Base-by-base conservation (phyloP, 2,888 invertebrate genomes). In the Neocrepidodera transversa region DNA sequence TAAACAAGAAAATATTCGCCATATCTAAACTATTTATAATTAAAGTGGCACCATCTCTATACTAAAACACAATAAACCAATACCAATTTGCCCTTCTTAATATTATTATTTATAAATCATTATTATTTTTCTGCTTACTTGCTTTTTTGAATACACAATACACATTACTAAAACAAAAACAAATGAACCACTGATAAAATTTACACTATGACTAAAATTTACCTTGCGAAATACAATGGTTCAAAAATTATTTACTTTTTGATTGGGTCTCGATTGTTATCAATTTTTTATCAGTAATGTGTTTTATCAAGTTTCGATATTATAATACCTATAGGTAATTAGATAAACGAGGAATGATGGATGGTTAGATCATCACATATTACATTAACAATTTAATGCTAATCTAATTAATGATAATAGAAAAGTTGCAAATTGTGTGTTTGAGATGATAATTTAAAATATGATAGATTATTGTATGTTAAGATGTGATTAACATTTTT, bases 341-440 rank as follows among this genome's bases (percentile, higher is more conserved):
- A 28, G 16, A 30, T 40, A 40, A 45, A 17, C 10, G 7, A 4
- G 38, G 35, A 38, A 38, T 38, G 38, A 17, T 17, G 8, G 7
- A 16, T 5, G n/a, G 3, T 32, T 48, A 30, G 20, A 48, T 47
- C 30, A 30, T 14, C 16, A 17, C 1, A 17, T 0, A 7, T 16
- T 16, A 18, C n/a, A 40, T 51, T 51, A 38, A 40, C 40, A 32
- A 8, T 11, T 23, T 26, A 23, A 51, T 40, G 51, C 40, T 51
- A 51, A 51, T 42, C 2, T 40, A 10, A 36, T 51, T 51, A 51
- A 40, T 17, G n/a, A 40, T 40, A 40, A 51, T 40, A 51, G 51
- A 23, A 40, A 28, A 17, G 28, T 38, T 51, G 11, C 18, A 38
- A 38, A 16, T 43, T 20, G 28, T 23, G 23, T 7, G 23, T 28